phyloP scores from a whole-genome alignment of 2,888 invertebrate species.

The Petrolisthes manimaculis region DNA sequence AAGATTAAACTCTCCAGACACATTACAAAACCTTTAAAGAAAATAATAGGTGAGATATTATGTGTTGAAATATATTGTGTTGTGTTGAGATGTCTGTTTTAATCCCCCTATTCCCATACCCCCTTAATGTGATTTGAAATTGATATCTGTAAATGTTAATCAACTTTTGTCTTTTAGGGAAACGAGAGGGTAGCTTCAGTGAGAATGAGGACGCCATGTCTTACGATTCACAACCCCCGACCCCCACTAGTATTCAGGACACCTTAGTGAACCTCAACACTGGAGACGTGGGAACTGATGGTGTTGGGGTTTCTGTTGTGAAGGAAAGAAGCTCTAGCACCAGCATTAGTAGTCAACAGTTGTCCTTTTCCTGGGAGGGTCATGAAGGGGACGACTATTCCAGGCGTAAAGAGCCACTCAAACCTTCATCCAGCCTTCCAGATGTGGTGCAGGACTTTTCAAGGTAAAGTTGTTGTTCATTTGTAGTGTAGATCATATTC shows the following conservation, averaged over 20 bases:
- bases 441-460: slow-evolving; percentile 52
- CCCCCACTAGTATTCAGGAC: slow-evolving; percentile 49
- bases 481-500: too few relatives aligned
- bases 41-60: slow-evolving; percentile 21
- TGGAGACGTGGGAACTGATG: background rate
- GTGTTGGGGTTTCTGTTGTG: background rate
- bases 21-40: slow-evolving; percentile 48
- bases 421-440: slow-evolving; percentile 53
- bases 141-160: too few relatives aligned
- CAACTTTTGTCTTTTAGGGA: slow-evolving; percentile 28
- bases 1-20: slow-evolving; percentile 40
- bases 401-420: slow-evolving; percentile 52
- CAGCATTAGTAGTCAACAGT: slow-evolving; percentile 25
- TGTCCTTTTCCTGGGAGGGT: slow-evolving; percentile 23
- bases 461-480: slow-evolving; percentile 24
- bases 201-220: slow-evolving; percentile 58
- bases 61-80: background rate
- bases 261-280: slow-evolving; percentile 34
- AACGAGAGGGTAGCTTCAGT: slow-evolving; percentile 61
- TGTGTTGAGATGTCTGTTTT: too few relatives aligned
- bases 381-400: slow-evolving; percentile 15
- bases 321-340: slow-evolving; percentile 28
- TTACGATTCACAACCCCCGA: slow-evolving; percentile 55
- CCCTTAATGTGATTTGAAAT: too few relatives aligned
- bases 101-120: too few relatives aligned